Percentiles rank a stretch among this genome's conserved stretches.
Conservation (phyloP, 2,888 invertebrate species). For the Sisyra nigra region DNA sequence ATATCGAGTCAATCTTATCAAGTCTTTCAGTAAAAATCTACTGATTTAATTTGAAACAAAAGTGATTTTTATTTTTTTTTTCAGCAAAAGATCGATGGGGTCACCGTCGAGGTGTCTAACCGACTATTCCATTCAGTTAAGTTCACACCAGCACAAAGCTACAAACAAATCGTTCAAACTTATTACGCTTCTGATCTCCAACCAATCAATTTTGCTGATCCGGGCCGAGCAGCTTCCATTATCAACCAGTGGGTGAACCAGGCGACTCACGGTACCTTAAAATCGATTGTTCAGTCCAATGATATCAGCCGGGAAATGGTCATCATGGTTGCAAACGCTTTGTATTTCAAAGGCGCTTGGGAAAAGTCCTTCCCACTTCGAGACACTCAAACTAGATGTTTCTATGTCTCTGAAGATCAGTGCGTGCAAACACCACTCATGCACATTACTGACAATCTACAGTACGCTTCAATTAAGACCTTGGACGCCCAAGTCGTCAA, state of each 20-base stretch:
- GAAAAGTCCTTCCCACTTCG: conserved; percentile 41
- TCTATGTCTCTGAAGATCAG: conserved; percentile 41
- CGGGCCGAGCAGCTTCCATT: conserved; percentile 22
- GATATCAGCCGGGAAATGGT: conserved; percentile 33
- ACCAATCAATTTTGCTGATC: conserved; percentile 33
- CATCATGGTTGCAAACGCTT: conserved; percentile 56
- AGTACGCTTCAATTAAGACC: conserved; percentile 39
- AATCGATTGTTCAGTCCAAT: conserved; percentile 30
- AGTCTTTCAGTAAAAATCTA: conserved; percentile 13
- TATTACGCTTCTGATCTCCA: conserved; percentile 34
- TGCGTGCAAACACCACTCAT: conserved; percentile 50
- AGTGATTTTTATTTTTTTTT: too few species aligned
- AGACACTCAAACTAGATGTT: conserved; percentile 37
- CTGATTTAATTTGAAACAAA: neutral
- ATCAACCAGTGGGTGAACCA: conserved; percentile 45
- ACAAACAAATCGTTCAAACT: conserved; percentile 25
- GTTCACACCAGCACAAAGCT: conserved; percentile 27
- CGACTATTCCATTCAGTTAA: conserved; percentile 31
- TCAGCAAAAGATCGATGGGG: neutral
- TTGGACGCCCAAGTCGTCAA: conserved; percentile 52
- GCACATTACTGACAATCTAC: conserved; percentile 43
- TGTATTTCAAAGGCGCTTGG: conserved; percentile 71
- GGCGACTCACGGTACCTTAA: conserved; percentile 38
- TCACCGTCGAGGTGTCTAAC: conserved; percentile 29
- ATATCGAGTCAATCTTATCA: conserved; percentile 11